Evolutionary conservation across 2,888 invertebrate genomes (phyloP), one percentile per base, ranked within the genome.

Genomic region (Carcina quercana): DNA sequence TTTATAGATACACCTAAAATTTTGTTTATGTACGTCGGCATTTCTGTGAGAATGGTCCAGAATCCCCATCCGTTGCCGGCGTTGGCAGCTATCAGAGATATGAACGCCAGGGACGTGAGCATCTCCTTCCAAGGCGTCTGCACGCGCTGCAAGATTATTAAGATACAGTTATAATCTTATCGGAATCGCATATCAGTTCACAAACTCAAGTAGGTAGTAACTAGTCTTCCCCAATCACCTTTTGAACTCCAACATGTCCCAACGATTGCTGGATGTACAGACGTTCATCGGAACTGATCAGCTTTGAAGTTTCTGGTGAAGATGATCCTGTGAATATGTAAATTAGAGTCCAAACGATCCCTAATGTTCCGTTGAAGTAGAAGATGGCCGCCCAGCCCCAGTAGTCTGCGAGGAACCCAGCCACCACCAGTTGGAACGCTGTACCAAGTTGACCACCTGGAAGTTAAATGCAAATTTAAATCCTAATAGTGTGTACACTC

Each of bases 361-460:
- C 89, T 1, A 88, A 58, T 4, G 75, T 75, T 0, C 93, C 93
- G 47, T 91, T 91, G 1, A 88, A 64, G 56, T 94, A 94, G 68
- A 94, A 94, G 35, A 91, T 89, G 5, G 90, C 86, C 0, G 91
- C 89, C 94, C 94, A 94, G 1, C 94, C 94, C 51, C 87, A 78
- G 0, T 70, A 47, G 0, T 90, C 88, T 1, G 88, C 88, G 0
- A 92, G 84, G 24, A 88, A 73, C 0, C 95, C 95, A n/a, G 92
- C 89, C 13, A 89, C 70, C 8, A 91, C 86, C 55, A 94, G 67
- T 49, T 93, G 89, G 1, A 93, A 57, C 0, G 93, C 91, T 6
- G 93, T 93, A 5, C 95, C 95, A 7, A 94, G 85, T 58, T 92
- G 92, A 6, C 89, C 88, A 28, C 94, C 94, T 75, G 71, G 34